phyloP scores from a whole-genome alignment of 2,113 vertebrate genomes.

The Etia nguti region DNA sequence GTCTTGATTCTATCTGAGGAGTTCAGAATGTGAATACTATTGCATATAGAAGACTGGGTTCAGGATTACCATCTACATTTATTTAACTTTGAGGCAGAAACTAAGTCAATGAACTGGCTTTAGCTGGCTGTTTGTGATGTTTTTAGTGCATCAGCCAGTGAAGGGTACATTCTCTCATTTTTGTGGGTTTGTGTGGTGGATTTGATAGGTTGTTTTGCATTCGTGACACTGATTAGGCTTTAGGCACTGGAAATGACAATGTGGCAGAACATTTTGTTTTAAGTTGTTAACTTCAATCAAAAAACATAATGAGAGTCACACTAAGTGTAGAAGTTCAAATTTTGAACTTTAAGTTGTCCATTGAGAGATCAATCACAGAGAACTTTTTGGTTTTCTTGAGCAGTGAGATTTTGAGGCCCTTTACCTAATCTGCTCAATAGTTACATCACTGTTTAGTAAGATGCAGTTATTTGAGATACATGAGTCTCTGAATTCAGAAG shows the following conservation, averaged over 20 bases:
- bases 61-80: not conserved
- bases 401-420: no score
- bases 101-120: not conserved
- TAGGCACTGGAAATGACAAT: no score
- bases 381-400: no score
- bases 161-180: not conserved
- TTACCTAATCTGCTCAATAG: no score
- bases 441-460: no score
- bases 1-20: not conserved
- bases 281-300: no score
- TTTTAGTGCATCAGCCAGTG: not conserved
- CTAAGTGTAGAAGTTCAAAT: no score
- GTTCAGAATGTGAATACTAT: not conserved
- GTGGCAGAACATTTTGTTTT: no score
- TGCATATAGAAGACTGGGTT: not conserved
- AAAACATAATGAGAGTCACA: no score
- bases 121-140: not conserved
- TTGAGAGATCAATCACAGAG: no score
- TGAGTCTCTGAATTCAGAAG: not conserved
- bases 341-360: no score
- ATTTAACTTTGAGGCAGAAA: not conserved
- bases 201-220: not conserved
- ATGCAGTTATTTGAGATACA: not conserved
- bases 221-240: no score
- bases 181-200: not conserved